Percentiles rank a stretch among this genome's conserved stretches.
Conservation (phyloP, 2,888 invertebrate genomes). For the Ophonus ardosiacus region DNA sequence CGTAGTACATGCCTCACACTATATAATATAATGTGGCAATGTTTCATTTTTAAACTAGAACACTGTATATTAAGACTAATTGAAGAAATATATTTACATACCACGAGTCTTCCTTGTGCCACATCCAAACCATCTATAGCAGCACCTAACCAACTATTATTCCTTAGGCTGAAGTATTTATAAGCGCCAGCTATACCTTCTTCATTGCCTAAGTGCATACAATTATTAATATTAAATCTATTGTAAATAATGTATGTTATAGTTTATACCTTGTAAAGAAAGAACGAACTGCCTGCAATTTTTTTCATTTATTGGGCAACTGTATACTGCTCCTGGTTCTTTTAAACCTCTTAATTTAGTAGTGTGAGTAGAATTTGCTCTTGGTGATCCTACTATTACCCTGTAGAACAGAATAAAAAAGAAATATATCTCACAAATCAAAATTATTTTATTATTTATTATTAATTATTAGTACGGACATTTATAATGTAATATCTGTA, state of each 20-base stretch:
- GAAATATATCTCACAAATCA: no score
- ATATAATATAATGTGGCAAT: no score
- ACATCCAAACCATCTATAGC: constrained; percentile 75
- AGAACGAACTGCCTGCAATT: constrained; percentile 74
- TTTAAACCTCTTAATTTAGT: constrained; percentile 67
- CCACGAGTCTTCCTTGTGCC: constrained; percentile 74
- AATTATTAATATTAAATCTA: constrained; percentile 66
- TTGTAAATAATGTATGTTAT: not conserved
- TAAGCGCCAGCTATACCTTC: constrained; percentile 42
- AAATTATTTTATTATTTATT: no score
- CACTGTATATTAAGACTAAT: no score
- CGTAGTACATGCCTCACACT: no score
- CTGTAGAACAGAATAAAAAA: not conserved
- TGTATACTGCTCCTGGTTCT: constrained; percentile 79
- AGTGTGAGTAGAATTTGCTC: constrained; percentile 75
- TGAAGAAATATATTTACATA: constrained; percentile 60
- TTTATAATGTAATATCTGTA: no score
- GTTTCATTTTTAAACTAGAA: no score
- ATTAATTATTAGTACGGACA: no score
- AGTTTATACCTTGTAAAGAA: constrained; percentile 71
- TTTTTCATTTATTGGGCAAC: constrained; percentile 72
- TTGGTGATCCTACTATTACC: constrained; percentile 65
- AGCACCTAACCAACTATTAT: constrained; percentile 77
- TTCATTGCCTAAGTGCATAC: constrained; percentile 39
- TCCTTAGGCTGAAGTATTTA: constrained; percentile 72